Evolutionary conservation across 2,113 vertebrate species (phyloP), one percentile per base, ranked within the genome.

Genomic region (Physeter macrocephalus): DNA sequence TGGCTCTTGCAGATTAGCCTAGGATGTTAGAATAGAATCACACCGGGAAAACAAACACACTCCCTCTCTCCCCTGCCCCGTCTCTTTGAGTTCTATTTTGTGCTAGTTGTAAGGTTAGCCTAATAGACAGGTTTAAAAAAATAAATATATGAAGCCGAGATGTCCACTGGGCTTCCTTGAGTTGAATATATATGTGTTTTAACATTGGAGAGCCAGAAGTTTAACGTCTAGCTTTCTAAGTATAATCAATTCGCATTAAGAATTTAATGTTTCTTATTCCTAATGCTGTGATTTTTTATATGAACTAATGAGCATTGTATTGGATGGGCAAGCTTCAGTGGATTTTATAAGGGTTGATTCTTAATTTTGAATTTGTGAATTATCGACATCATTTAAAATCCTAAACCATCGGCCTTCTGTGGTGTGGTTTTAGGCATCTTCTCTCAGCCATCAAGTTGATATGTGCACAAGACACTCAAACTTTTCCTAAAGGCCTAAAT

Each of bases 201-300:
- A 80, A 84, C 36, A 71, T 67, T 86, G n/a, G 61, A 85, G 23
- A 39, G 23, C 27, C 69, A 81, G 17, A 81, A 86, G 18, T 41
- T 93, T 75, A 64, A 85, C 41, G 36, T 75, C 41, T 71, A 67
- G 75, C 41, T 82, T 84, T 94, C 81, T 75, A 20, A 94, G n/a
- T 78, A 25, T 80, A 72, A 88, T 77, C 0, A 1, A 72, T 39
- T 85, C 67, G 46, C 59, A 31, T 92, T 85, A 92, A 94, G 57
- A 81, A 78, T 74, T 71, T 86, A 82, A 39, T 88, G 57, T 92
- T 59, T 95, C 36, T 94, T 95, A 46, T 86, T 41, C 62, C 72
- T 92, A 88, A 94, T 80, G 14, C 36, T 64, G 36, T 46, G n/a
- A 97, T 96, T 96, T 96, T 96, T 97, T 81, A 85, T 77, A 81